Conservation (phyloP, 2,888 invertebrate species). For the Cephus pygmeus region DNA sequence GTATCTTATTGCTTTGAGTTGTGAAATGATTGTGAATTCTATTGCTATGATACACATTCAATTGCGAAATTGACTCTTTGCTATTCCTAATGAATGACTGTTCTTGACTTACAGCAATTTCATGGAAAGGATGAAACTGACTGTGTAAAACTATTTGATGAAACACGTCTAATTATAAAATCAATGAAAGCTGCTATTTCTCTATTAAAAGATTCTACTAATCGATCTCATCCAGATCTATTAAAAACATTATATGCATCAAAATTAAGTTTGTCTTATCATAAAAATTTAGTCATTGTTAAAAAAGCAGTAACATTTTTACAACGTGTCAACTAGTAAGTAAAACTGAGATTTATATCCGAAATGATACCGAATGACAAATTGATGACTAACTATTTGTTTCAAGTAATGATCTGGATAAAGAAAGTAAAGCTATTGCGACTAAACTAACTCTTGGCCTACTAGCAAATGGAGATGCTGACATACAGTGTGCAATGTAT, state of each 20-base stretch:
- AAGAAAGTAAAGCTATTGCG: slow-evolving; percentile 42
- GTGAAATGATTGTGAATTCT: slow-evolving; percentile 2
- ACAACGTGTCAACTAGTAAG: slow-evolving; percentile 53
- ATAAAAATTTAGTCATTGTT: slow-evolving; percentile 70
- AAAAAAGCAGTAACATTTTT: slow-evolving; percentile 66
- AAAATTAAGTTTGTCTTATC: slow-evolving; percentile 71
- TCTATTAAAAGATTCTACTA: slow-evolving; percentile 44
- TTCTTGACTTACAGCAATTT: slow-evolving; percentile 59
- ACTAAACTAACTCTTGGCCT: slow-evolving; percentile 67
- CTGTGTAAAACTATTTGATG: slow-evolving; percentile 62
- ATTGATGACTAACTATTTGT: slow-evolving; percentile 17
- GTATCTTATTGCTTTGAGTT: slow-evolving; percentile 26
- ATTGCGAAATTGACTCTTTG: not conserved
- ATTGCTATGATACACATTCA: not conserved
- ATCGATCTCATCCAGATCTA: slow-evolving; percentile 54
- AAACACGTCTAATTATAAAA: slow-evolving; percentile 63
- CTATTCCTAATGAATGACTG: not conserved
- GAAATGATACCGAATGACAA: slow-evolving; percentile 6
- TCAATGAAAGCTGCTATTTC: slow-evolving; percentile 66
- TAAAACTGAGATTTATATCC: slow-evolving; percentile 17
- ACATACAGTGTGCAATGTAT: slow-evolving; percentile 71
- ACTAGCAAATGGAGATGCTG: slow-evolving; percentile 70
- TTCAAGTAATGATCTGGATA: slow-evolving; percentile 38
- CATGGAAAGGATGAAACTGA: slow-evolving; percentile 57
- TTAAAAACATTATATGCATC: slow-evolving; percentile 69